phyloP scores from a whole-genome alignment of 2,113 vertebrate genomes.

The Erythrocercus mccallii region DNA sequence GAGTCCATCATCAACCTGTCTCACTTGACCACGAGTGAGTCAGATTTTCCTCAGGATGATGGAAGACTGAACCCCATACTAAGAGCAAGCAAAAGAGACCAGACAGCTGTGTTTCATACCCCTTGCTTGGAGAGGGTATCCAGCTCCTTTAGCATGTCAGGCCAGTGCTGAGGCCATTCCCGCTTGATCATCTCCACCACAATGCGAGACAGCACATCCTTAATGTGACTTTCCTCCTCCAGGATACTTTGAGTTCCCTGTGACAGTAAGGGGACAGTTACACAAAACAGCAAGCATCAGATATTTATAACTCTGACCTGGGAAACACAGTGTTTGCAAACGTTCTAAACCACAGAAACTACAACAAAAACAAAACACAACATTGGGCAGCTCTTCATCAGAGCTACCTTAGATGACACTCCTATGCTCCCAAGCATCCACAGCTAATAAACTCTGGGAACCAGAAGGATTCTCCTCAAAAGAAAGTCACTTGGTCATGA shows the following conservation, averaged over 20 bases:
- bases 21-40: background rate
- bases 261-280: background rate
- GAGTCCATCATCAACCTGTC: background rate
- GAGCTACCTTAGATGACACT: background rate
- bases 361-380: background rate
- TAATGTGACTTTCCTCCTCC: slow-evolving; percentile 94
- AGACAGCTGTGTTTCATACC: slow-evolving; percentile 70
- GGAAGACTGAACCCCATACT: background rate
- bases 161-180: slow-evolving; percentile 98
- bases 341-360: background rate
- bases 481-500: background rate
- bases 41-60: background rate
- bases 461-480: background rate
- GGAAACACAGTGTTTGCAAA: background rate
- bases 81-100: background rate
- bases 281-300: background rate
- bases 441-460: background rate
- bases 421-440: background rate
- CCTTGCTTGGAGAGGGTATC: slow-evolving; percentile 87
- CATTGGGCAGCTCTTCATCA: background rate
- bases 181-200: slow-evolving; percentile 97
- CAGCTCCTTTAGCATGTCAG: slow-evolving; percentile 94
- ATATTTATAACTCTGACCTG: background rate
- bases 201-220: slow-evolving; percentile 92
- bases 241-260: slow-evolving; percentile 90